Evolutionary conservation across 2,113 vertebrate genomes (phyloP).

Genomic region (Dipodomys ordii): DNA sequence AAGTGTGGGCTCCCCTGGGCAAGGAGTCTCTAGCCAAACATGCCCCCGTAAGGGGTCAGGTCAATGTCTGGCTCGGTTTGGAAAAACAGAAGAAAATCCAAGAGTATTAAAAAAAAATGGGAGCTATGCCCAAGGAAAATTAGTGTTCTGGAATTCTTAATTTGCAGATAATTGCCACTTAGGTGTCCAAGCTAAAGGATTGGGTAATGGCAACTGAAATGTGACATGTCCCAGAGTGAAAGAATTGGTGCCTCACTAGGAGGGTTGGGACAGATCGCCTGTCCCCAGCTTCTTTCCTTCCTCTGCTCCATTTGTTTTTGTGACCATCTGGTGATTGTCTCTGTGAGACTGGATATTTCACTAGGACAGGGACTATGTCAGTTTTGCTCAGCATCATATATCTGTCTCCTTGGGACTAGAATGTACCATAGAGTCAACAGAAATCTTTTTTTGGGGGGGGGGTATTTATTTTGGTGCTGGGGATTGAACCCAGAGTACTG

Average conservation of each 20-base stretch:
- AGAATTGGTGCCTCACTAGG: conserved; percentile 33
- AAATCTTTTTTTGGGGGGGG: background rate
- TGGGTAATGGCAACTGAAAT: conserved; percentile 42
- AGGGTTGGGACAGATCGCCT: background rate
- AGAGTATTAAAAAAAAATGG: background rate
- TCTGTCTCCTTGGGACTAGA: background rate
- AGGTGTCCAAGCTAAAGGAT: conserved; percentile 46
- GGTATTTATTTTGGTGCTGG: too few species aligned
- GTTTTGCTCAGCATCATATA: background rate
- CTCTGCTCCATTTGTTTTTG: background rate
- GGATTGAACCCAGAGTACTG: too few species aligned
- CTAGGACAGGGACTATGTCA: background rate
- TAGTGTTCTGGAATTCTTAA: conserved; percentile 23
- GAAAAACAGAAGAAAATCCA: conserved; percentile 32
- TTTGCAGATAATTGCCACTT: conserved; percentile 26
- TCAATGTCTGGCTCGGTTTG: background rate
- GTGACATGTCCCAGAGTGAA: background rate
- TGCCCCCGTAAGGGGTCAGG: background rate
- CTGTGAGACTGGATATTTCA: background rate
- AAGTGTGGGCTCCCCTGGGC: conserved; percentile 31
- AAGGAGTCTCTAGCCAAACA: background rate
- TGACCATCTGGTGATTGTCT: background rate
- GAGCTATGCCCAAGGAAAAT: background rate
- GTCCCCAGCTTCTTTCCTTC: background rate
- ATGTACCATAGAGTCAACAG: background rate